Base-by-base conservation (phyloP, 2,888 invertebrate genomes). In the Cryptosula pallasiana region DNA sequence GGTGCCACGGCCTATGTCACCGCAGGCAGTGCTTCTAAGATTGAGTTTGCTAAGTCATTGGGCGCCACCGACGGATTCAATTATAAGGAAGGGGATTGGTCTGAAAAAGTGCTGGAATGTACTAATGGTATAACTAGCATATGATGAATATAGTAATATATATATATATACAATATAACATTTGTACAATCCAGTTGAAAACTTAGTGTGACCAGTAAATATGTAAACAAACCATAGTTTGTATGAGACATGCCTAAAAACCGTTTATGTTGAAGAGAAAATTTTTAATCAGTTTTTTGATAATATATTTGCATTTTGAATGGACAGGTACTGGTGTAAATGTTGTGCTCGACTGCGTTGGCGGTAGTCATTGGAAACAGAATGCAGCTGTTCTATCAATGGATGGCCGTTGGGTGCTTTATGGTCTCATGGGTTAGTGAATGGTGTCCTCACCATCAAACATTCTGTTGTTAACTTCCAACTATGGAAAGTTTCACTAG, bases 311-410 rank as follows among this genome's bases (percentile, higher is more conserved):
- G n/a, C n/a, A n/a, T n/a, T n/a, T n/a, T n/a, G n/a, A n/a, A n/a
- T n/a, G n/a, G n/a, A 1, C 73, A 81, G 82, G 79, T 36, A 76
- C 76, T 75, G 85, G 85, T 27, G 84, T 81, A 5, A 78, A 83
- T 74, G 71, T 85, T 23, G 79, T 85, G n/a, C 76, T 86, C 71
- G 85, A 85, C 74, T 85, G 84, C 79, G 80, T 85, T 54, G 85
- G 84, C 0, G 82, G 78, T 2, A 81, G 81, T n/a, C 82, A 79
- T 74, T 84, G 81, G 76, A 79, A 83, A 35, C 78, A 83, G 69
- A 85, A 85, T 74, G 73, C 78, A 16, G 79, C 80, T 9, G 75
- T 75, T 25, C 74, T 84, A 5, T 78, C 79, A 1, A 69, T 77
- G 32, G 85, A 85, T 72, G 84, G 83, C 16, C 76, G 80, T 69